Evolutionary conservation across 2,888 invertebrate genomes (phyloP).

Genomic region (Lasioglossum calceatum): DNA sequence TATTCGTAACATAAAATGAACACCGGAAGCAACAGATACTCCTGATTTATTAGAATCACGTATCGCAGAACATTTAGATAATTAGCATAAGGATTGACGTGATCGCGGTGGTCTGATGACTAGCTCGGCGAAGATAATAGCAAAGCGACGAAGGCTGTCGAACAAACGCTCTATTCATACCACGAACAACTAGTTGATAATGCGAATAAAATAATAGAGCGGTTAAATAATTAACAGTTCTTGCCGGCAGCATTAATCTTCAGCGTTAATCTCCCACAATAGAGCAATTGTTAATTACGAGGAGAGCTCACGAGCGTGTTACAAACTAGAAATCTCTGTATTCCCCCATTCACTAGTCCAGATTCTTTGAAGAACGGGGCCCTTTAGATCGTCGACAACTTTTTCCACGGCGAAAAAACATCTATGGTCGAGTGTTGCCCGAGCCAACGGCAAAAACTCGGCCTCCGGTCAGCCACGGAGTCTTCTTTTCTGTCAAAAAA

Average conservation of each 20-base stretch:
- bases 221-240: background rate
- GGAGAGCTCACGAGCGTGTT: background rate
- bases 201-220: background rate
- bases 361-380: background rate
- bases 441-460: background rate
- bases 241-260: background rate
- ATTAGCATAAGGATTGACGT: background rate
- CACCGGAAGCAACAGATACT: background rate
- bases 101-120: background rate
- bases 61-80: background rate
- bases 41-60: slow-evolving; percentile 1
- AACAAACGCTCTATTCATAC: background rate
- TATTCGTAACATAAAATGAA: background rate
- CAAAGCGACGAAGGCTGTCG: background rate
- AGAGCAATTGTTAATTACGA: background rate
- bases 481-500: background rate
- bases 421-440: background rate
- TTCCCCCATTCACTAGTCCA: background rate
- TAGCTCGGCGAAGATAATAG: background rate
- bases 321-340: background rate
- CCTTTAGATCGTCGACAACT: background rate
- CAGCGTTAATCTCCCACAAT: background rate
- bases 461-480: background rate
- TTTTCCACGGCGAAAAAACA: background rate
- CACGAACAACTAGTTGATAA: background rate